Evolutionary conservation across 2,797 vertebrate genomes (phyloP).

Genomic region (Girardinus metallicus): DNA sequence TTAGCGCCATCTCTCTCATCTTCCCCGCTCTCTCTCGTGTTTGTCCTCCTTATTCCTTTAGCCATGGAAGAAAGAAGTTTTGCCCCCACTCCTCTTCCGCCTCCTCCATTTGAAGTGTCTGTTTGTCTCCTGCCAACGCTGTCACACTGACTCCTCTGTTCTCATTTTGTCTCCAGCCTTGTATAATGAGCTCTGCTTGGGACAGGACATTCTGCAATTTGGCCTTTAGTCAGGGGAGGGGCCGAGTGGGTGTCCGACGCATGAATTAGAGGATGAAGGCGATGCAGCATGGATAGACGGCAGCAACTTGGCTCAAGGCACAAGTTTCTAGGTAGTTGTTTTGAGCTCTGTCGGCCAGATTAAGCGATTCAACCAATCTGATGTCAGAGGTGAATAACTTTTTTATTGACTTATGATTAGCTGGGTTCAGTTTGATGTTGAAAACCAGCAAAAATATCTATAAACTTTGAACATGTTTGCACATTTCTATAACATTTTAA

Average conservation of each 20-base stretch:
- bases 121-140: slow-evolving; percentile 51
- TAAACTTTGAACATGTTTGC: neutral
- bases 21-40: neutral
- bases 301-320: slow-evolving; percentile 41
- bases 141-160: slow-evolving; percentile 71
- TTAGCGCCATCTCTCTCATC: slow-evolving; percentile 10
- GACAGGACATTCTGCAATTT: slow-evolving; percentile 57
- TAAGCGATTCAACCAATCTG: neutral
- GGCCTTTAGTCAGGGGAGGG: slow-evolving; percentile 58
- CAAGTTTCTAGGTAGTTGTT: slow-evolving; percentile 1
- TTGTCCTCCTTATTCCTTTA: slow-evolving; percentile 50
- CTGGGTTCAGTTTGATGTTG: neutral
- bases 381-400: neutral
- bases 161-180: slow-evolving; percentile 48
- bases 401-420: neutral
- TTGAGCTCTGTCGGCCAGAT: neutral
- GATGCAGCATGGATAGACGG: slow-evolving; percentile 35
- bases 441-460: neutral
- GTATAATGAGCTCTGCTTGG: slow-evolving; percentile 68
- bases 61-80: slow-evolving; percentile 26
- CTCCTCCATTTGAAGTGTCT: slow-evolving; percentile 41
- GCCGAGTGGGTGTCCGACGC: slow-evolving; percentile 29
- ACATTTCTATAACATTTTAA: neutral
- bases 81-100: slow-evolving; percentile 5
- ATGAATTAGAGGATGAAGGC: slow-evolving; percentile 43